Evolutionary conservation across 2,113 vertebrate genomes (phyloP).

Genomic region (Sarotherodon lohbergeri): DNA sequence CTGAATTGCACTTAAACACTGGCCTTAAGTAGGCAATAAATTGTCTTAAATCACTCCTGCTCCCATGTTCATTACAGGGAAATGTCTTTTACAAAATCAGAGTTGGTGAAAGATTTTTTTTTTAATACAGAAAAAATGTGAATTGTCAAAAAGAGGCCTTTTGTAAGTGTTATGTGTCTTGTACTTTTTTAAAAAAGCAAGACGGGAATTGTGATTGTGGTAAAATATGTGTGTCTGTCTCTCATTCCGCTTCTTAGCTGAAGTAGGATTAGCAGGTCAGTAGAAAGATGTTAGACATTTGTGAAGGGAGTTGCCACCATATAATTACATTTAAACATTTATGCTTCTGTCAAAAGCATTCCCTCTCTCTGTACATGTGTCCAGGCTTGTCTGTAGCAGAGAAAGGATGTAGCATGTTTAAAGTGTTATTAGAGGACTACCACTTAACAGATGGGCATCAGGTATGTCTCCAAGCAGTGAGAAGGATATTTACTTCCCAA

Average conservation of each 20-base stretch:
- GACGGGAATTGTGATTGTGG: neutral
- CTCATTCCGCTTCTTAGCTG: neutral
- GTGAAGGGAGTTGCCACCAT: neutral
- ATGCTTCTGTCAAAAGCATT: neutral
- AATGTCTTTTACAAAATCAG: neutral
- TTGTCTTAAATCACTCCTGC: neutral
- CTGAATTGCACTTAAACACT: neutral
- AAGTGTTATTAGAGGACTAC: neutral
- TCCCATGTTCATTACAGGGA: neutral
- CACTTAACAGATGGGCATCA: neutral
- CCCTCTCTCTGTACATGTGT: neutral
- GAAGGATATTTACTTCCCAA: neutral
- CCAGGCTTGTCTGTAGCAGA: neutral
- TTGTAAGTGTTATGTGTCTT: neutral
- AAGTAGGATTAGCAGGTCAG: constrained; percentile 30
- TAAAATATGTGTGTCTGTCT: neutral
- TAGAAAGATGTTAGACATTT: neutral
- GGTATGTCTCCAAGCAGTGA: neutral
- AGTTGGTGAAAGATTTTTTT: neutral
- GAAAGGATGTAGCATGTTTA: neutral
- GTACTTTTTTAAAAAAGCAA: neutral
- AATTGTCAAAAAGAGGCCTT: neutral
- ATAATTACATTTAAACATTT: neutral
- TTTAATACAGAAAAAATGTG: neutral
- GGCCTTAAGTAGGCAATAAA: neutral